A percentile compares a stretch with the other conserved stretches of the same genome.
phyloP scores from a whole-genome alignment of 1,140 invertebrate genomes.

The Drosophila nikananu region DNA sequence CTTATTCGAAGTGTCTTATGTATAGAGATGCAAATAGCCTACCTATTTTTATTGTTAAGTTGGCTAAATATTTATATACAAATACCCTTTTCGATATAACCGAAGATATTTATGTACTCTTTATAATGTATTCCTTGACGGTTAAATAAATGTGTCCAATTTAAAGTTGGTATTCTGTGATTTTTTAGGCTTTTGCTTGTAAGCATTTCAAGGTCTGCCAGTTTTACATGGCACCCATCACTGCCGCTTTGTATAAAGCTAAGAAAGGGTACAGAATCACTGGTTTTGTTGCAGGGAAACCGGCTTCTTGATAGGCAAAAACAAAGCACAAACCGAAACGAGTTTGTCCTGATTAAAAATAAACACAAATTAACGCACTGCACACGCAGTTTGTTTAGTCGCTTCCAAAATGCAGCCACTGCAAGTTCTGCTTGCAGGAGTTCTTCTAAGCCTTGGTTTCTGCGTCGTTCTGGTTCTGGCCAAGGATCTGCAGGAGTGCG shows the following conservation, averaged over 20 bases:
- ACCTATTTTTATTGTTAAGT: constrained; percentile 7
- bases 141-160: constrained; percentile 30
- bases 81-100: constrained; percentile 17
- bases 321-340: constrained; percentile 21
- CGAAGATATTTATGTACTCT: constrained; percentile 29
- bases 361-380: constrained; percentile 42
- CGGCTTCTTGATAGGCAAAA: constrained; percentile 25
- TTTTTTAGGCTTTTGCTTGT: neutral
- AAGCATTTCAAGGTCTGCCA: neutral
- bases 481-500: constrained; percentile 64
- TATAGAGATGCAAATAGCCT: constrained; percentile 30
- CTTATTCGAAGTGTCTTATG: constrained; percentile 63
- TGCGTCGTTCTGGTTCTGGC: neutral
- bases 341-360: constrained; percentile 55
- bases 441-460: neutral
- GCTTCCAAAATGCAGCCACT: constrained; percentile 39
- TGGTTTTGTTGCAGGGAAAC: constrained; percentile 29
- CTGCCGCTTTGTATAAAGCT: neutral
- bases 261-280: neutral
- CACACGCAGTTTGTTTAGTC: constrained; percentile 13
- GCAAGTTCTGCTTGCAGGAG: constrained; percentile 22
- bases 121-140: constrained; percentile 16
- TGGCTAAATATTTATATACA: constrained; percentile 31
- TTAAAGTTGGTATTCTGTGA: neutral
- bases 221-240: neutral